phyloP scores from a whole-genome alignment of 2,888 invertebrate species.

The Empis stercorea region DNA sequence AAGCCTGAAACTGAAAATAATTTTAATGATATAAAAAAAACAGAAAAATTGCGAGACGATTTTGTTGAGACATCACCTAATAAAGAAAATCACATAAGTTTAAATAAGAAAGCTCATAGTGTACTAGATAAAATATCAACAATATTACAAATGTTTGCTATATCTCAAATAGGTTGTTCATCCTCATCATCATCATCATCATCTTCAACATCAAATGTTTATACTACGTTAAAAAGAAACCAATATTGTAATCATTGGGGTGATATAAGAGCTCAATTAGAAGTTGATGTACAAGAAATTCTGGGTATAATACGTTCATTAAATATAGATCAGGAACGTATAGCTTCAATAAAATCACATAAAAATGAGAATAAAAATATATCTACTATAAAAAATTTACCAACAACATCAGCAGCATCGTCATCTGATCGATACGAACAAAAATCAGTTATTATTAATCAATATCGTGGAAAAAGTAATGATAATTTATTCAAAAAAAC shows the following conservation, averaged over 20 bases:
- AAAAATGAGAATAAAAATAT: too few relatives aligned
- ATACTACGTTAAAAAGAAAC: slow-evolving; percentile 72
- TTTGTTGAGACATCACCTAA: not conserved
- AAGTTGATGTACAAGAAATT: not conserved
- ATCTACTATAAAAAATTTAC: not conserved
- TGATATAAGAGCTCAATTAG: slow-evolving; percentile 52
- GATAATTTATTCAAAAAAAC: too few relatives aligned
- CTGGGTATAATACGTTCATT: not conserved
- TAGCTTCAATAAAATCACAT: too few relatives aligned
- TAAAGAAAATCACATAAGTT: not conserved
- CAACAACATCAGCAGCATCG: not conserved
- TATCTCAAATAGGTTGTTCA: slow-evolving; percentile 86
- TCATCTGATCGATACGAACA: too few relatives aligned
- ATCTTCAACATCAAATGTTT: slow-evolving; percentile 45
- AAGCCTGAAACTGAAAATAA: not conserved
- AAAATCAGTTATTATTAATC: not conserved
- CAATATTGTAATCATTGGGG: slow-evolving; percentile 88
- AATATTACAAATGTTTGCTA: slow-evolving; percentile 82
- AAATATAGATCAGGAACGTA: too few relatives aligned
- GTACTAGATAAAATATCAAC: slow-evolving; percentile 79
- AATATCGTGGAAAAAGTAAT: not conserved
- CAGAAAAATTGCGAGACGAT: not conserved
- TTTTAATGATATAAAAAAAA: not conserved
- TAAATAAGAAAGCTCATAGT: slow-evolving; percentile 31
- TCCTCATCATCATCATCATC: slow-evolving; percentile 23